Base-by-base conservation (phyloP, 2,888 invertebrate genomes). In the Iphiclides podalirius region DNA sequence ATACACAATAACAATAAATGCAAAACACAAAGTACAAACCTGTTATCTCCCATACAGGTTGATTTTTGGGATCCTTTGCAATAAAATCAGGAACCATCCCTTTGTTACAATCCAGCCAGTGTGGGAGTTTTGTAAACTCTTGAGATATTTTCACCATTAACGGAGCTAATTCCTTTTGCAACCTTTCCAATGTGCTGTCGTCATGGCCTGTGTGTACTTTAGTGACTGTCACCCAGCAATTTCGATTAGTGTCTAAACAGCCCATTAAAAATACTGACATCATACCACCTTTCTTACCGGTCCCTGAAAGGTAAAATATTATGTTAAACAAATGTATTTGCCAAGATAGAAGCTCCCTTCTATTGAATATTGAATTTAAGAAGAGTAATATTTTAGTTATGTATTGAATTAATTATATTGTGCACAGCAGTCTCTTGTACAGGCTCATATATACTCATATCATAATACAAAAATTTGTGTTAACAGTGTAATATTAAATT, bases 221-320 rank as follows among this genome's bases (percentile, higher is more conserved):
- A 0, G 98, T 97, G 0, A 98, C 98, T 0, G 98, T 98, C 51
- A 94, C 92, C 94, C 96, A 98, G 41, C 90, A 85, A 36, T 85
- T 85, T 2, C 89, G 87, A 0, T 67, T 72, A 4, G 87, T 87
- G 77, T 98, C 95, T 50, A 93, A 91, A 63, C 96, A 96, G 0
- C 98, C 98, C 97, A 98, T 97, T 12, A 98, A 87, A 72, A 98
- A 98, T 36, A 97, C 93, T 1, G 97, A 98, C 92, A 97, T 94
- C 90, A 96, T 93, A 0, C 97, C 97, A 35, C 97, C 96, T 79
- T 95, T 95, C 64, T 93, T 95, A 1, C 97, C 97, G 0, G 96
- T 96, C 38, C 89, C 89, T 89, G 69, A 3, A 75, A 50, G 16
- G 17, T 23, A 3, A 72, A 56, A 46, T 3, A 26, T n/a, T n/a